phyloP scores from a whole-genome alignment of 2,113 vertebrate species.

The Podilymbus podiceps region DNA sequence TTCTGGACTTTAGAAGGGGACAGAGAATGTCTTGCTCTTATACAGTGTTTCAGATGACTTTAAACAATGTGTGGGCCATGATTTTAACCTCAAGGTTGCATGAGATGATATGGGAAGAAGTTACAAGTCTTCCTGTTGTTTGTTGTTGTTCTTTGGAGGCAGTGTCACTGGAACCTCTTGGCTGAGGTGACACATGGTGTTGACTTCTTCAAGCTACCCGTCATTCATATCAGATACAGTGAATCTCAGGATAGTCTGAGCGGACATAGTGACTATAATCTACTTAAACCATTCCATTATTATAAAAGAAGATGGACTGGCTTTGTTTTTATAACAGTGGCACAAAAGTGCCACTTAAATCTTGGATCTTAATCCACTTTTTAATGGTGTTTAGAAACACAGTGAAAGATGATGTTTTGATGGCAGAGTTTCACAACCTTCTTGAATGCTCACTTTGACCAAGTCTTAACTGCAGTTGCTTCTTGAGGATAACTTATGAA shows the following conservation, averaged over 20 bases:
- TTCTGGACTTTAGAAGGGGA: background rate
- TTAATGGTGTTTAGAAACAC: background rate
- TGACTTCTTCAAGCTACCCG: background rate
- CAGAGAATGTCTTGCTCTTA: background rate
- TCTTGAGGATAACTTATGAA: background rate
- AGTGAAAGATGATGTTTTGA: background rate
- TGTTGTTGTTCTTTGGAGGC: accelerated
- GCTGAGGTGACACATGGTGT: background rate
- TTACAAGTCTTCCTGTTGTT: background rate
- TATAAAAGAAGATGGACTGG: background rate
- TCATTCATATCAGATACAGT: background rate
- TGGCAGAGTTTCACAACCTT: background rate
- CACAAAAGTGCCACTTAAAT: background rate
- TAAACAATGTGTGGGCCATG: background rate
- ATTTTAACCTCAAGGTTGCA: background rate
- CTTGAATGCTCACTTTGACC: background rate
- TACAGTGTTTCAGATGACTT: background rate
- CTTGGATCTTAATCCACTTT: background rate
- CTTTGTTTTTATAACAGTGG: background rate
- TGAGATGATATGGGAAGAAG: background rate
- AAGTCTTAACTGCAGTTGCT: background rate
- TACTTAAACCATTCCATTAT: background rate
- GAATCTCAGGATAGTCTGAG: background rate
- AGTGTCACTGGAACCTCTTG: background rate
- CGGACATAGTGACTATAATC: background rate